These are phyloP conservation scores for Micronisus gabar DNA, from an alignment of 2,113 vertebrate genomes.

Conservation along the genomic window DNA sequence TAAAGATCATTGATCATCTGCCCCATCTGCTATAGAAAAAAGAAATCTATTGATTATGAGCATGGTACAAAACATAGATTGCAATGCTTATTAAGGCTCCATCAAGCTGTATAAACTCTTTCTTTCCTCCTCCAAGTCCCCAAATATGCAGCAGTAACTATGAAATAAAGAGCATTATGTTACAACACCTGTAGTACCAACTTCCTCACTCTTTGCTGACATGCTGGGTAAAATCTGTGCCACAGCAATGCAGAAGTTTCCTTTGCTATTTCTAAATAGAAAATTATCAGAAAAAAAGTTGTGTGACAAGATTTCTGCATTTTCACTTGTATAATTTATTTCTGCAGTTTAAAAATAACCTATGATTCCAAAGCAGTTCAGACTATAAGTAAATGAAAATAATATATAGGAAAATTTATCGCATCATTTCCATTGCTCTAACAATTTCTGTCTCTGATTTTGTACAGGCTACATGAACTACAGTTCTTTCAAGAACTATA, in stretches of 20 bases:
- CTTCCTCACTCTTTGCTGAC: not conserved
- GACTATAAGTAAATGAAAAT: not conserved
- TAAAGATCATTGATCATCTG: not conserved
- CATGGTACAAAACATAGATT: not conserved
- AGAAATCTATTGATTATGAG: not conserved
- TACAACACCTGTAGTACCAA: not conserved
- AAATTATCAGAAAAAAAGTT: not conserved
- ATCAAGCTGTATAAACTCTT: not conserved
- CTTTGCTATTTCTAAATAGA: not conserved
- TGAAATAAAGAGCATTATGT: not conserved
- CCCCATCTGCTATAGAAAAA: not conserved
- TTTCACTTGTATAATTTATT: not conserved
- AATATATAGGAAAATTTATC: not conserved
- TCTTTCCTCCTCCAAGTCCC: not conserved
- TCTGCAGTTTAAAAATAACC: not conserved
- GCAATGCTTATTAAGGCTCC: not conserved
- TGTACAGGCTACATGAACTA: not conserved
- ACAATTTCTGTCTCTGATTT: not conserved
- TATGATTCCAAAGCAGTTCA: not conserved
- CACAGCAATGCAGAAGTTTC: not conserved
- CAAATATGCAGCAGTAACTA: not conserved
- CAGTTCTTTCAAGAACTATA: not conserved
- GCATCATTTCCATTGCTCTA: not conserved
- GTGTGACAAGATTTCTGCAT: not conserved
- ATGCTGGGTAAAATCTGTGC: not conserved